Evolutionary conservation across 2,888 invertebrate species (phyloP), one percentile per base, ranked within the genome.

Genomic region (Dicranocentrus wangi): DNA sequence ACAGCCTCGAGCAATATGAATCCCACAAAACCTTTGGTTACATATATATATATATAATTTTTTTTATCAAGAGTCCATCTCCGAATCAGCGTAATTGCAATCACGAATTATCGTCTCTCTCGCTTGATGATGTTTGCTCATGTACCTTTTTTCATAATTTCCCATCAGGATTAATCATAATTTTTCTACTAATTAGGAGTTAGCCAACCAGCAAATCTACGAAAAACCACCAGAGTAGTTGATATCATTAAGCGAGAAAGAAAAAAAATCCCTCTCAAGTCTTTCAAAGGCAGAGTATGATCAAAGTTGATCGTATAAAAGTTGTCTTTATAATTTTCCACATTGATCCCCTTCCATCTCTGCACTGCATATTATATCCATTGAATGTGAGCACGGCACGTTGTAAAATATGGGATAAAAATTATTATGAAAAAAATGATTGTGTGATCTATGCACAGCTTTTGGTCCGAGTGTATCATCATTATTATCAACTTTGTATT

Each of bases 161-260:
- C 25, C 58, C n/a, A 58, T 76, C 75, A 76, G 47, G 25, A 66
- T 21, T 76, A 76, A 76, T 76, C 75, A 76, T 68, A 73, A 73
- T 68, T 68, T 51, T 19, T 17, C 21, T 77, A 69, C 77, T 77
- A 77, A 77, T 77, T 77, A 77, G 68, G 60, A 47, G 43, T 43
- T 43, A 28, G 68, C 68, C 28, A 68, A 53, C 21, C 68, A 68
- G n/a, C 25, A 58, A 58, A 58, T 23, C 25, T 58, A 23, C 58
- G 19, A 25, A 8, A 21, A 47, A 47, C 32, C 32, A 32, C 32
- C 32, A 10, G n/a, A n/a, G n/a, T n/a, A n/a, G n/a, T n/a, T n/a
- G n/a, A n/a, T n/a, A n/a, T n/a, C n/a, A n/a, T n/a, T 13, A 43
- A 43, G 43, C 10, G n/a, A 43, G n/a, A 43, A 43, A 43, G 2